A percentile compares a stretch with the other conserved stretches of the same genome.
These are phyloP conservation scores for Dasypus novemcinctus DNA, from an alignment of 2,113 vertebrate species.

Conservation along the genomic window DNA sequence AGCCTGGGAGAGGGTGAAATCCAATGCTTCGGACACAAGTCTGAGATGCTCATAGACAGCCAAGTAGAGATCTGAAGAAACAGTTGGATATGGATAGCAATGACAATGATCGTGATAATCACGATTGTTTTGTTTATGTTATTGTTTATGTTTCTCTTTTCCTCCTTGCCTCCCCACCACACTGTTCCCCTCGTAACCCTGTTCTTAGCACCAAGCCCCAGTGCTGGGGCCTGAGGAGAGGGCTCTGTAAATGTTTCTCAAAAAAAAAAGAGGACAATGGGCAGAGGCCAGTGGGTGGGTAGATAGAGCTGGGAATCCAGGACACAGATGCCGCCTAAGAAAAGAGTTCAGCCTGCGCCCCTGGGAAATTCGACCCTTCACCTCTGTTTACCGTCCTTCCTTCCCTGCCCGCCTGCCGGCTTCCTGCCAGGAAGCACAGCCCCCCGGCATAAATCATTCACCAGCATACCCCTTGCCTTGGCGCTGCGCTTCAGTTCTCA, in stretches of 20 bases:
- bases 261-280: background rate
- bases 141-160: background rate
- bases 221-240: background rate
- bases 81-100: background rate
- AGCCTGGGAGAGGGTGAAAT: background rate
- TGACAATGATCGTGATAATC: background rate
- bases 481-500: background rate
- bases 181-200: background rate
- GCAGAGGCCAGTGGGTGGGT: background rate
- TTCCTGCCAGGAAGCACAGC: conserved; percentile 44
- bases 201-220: background rate
- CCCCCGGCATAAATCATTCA: background rate
- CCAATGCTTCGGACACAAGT: background rate
- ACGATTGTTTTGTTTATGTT: too few species aligned
- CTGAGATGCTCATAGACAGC: background rate
- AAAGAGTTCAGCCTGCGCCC: background rate
- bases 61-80: background rate
- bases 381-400: background rate
- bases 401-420: background rate
- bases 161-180: background rate
- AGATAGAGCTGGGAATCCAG: background rate
- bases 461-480: background rate
- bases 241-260: background rate
- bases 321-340: background rate
- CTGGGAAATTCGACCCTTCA: background rate